These are phyloP conservation scores for Lingula anatina DNA, from an alignment of 2,888 invertebrate genomes.

Conservation along the genomic window DNA sequence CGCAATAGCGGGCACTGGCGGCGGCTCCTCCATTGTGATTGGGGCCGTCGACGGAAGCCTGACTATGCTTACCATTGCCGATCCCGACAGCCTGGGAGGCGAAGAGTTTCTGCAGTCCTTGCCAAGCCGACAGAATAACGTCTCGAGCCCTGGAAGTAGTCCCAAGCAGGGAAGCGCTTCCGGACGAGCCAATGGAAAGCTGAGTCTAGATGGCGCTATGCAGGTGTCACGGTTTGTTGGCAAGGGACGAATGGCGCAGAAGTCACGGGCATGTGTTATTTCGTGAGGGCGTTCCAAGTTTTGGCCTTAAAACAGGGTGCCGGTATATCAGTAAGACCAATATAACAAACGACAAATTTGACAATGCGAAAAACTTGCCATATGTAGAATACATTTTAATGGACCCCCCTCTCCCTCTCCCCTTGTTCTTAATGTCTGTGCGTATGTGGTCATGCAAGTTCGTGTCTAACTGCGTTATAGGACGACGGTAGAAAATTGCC, in stretches of 20 bases:
- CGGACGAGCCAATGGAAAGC: slow-evolving; percentile 25
- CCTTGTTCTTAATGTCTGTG: no score
- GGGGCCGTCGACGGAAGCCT: slow-evolving; percentile 92
- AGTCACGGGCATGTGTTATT: slow-evolving; percentile 38
- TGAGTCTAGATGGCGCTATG: slow-evolving; percentile 35
- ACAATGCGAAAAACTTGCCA: no score
- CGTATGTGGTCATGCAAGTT: no score
- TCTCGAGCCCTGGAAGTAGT: slow-evolving; percentile 11
- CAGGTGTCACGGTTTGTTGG: slow-evolving; percentile 46
- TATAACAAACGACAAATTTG: no score
- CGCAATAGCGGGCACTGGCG: slow-evolving; percentile 37
- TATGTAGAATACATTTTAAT: no score
- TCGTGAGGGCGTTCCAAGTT: slow-evolving; percentile 13
- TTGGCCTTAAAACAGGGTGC: no score
- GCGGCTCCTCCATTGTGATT: slow-evolving; percentile 59
- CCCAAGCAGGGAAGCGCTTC: slow-evolving; percentile 15
- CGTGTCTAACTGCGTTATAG: no score
- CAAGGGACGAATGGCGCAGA: slow-evolving; percentile 38
- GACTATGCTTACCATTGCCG: slow-evolving; percentile 78
- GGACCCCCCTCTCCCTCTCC: no score
- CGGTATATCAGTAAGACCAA: no score
- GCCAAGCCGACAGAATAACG: slow-evolving; percentile 29
- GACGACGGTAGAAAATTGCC: no score
- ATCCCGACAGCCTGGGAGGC: slow-evolving; percentile 51
- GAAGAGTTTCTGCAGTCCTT: slow-evolving; percentile 31